Evolutionary conservation across 2,113 vertebrate species (phyloP), one percentile per base, ranked within the genome.

Genomic region (Eubucco bourcierii): DNA sequence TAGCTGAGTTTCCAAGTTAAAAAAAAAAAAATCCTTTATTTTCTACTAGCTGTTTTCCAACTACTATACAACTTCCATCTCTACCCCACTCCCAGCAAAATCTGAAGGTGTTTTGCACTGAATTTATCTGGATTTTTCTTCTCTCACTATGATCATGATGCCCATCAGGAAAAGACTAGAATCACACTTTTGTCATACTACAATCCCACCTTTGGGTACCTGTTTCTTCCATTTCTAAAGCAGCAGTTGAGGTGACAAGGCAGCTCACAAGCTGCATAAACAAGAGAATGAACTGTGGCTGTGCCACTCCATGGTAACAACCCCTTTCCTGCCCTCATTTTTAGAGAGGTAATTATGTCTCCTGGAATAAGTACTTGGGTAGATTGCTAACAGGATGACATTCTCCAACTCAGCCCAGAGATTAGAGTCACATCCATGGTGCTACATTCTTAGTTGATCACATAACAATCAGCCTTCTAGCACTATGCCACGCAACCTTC

Each of bases 401-500:
- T 29, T 41, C 33, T 11, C 25, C 50, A 64, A 10, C 29, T 60
- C 52, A 50, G 65, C 39, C 47, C 34, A 46, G 39, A 75, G 64
- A 27, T 31, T 15, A 68, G 6, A 65, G 18, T 50, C 21, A 28
- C 8, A 41, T 11, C 37, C 52, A 33, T 3, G 10, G 39, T 44
- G 50, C 31, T 39, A 41, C 15, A 6, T 47, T 55, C n/a, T 55
- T 59, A 73, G 8, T n/a, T 64, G 24, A 23, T 19, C 19, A 27
- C 1, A 15, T 59, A 68, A 27, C 17, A 73, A 13, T 28, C 8
- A 13, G 3, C 27, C 24, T 16, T 50, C 58, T 20, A 59, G 16
- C 3, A 1, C 31, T 20, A 37, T 0, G 4, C 14, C 37, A 25
- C 3, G 7, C 33, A 81, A 78, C n/a, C 10, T 23, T 29, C n/a